Evolutionary conservation across 2,113 vertebrate genomes (phyloP).

Genomic region (Prunella fulvescens): DNA sequence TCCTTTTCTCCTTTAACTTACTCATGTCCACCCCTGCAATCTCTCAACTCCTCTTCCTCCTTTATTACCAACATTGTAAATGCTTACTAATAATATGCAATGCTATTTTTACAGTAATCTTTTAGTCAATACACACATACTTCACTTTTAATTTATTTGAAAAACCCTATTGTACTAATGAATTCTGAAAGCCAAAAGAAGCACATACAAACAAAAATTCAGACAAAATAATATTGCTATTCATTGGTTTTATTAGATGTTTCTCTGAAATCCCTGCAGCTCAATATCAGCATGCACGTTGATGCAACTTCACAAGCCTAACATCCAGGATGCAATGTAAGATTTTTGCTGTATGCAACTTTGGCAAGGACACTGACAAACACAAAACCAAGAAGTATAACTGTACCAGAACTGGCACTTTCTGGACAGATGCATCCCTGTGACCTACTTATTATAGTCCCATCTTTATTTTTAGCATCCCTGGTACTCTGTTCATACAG

Average conservation of each 20-base stretch:
- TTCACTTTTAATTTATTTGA: neutral
- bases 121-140: neutral
- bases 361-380: neutral
- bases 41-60: neutral
- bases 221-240: neutral
- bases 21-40: neutral
- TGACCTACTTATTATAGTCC: neutral
- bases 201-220: neutral
- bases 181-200: neutral
- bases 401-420: neutral
- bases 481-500: neutral
- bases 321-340: neutral
- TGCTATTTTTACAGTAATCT: neutral
- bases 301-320: neutral
- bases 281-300: neutral
- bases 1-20: neutral
- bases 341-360: neutral
- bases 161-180: neutral
- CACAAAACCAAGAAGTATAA: neutral
- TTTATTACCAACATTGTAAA: neutral
- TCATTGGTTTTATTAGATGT: neutral
- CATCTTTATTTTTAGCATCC: neutral
- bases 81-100: neutral
- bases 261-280: neutral
- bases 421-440: neutral